These are phyloP conservation scores for Zootoca vivipara DNA, from an alignment of 2,113 vertebrate genomes.

Conservation along the genomic window DNA sequence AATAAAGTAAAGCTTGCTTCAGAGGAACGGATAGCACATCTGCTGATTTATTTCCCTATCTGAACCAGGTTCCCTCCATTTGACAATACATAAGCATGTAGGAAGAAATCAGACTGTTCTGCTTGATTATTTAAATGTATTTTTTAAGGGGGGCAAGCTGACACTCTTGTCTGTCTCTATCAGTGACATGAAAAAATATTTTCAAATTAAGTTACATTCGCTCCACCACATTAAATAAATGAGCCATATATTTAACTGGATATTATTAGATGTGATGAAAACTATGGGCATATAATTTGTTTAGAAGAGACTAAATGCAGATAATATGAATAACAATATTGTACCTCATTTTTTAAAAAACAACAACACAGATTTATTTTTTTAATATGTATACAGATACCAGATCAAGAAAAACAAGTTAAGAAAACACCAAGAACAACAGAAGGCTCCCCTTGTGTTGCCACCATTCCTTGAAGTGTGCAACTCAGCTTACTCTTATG, in stretches of 20 bases:
- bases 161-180: accelerated
- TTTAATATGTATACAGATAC: background rate
- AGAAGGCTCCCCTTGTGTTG: background rate
- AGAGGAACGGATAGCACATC: conserved; percentile 29
- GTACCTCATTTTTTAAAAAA: background rate
- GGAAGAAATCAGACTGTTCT: background rate
- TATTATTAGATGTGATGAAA: background rate
- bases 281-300: background rate
- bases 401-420: background rate
- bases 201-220: background rate
- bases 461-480: background rate
- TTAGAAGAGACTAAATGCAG: background rate
- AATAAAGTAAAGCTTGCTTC: conserved; percentile 32
- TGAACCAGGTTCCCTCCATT: background rate
- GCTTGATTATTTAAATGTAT: accelerated
- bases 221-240: background rate
- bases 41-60: conserved; percentile 29
- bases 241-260: background rate
- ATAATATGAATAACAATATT: background rate
- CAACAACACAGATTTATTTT: background rate
- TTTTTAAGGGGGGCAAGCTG: background rate
- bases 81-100: background rate
- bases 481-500: background rate
- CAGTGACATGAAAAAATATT: accelerated
- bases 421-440: background rate